Evolutionary conservation across 2,888 invertebrate species (phyloP), one percentile per base, ranked within the genome.

Genomic region (Brassicogethes aeneus): DNA sequence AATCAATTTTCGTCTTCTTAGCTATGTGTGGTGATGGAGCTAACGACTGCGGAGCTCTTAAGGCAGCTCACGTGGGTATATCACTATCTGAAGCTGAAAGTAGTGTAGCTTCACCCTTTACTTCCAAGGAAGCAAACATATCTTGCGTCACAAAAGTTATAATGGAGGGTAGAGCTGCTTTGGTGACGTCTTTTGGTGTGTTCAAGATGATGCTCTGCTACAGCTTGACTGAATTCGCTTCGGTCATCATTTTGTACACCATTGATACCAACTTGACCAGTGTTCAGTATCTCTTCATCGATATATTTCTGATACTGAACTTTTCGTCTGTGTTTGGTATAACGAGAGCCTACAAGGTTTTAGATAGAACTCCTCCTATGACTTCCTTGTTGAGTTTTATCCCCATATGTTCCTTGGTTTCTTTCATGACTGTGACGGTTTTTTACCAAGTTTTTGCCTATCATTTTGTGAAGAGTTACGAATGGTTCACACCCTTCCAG

Each of bases 121-220:
- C 94, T 0, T 89, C 92, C 0, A 79, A 85, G 37, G 77, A 81
- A 44, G 77, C 85, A 1, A 88, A 93, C 65, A 88, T 94, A 40
- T 79, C 83, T 1, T 91, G 91, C 65, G 86, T 93, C 0, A 76
- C 89, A 0, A 73, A 80, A 13, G 82, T 93, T 0, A 79, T 85
- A 15, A 77, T 84, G 17, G 91, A 94, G 62, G 93, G 95, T 1
- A 76, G 97, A 0, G 93, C 94, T 0, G 95, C 97, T 0, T 70
- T 97, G 7, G 84, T 91, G 17, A 97, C 97, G 0, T 92, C 92
- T n/a, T 95, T 96, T 70, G 93, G 94, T 0, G 87, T 95, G 46
- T 97, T 97, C 73, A 96, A 96, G 59, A 95, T 93, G 72, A 97
- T 97, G 95, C 86, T 95, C 1, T 84, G 89, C 0, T 97, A 96